A percentile compares a stretch with the other conserved stretches of the same genome.
Evolutionary conservation across 1,140 invertebrate species (phyloP).

Genomic region (Triops cancriformis): DNA sequence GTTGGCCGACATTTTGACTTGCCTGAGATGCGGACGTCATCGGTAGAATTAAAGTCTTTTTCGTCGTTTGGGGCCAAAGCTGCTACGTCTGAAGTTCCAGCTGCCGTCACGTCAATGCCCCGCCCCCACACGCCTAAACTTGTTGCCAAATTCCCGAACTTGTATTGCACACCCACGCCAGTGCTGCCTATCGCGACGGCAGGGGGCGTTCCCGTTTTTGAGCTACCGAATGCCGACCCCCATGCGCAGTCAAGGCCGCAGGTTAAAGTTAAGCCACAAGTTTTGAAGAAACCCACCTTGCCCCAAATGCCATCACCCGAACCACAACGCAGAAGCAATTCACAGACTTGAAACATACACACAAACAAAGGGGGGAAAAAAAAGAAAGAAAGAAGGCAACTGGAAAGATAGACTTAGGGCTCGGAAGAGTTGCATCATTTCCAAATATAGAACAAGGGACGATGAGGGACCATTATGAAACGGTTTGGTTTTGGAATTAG

Average conservation of each 20-base stretch:
- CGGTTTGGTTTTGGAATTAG: background rate
- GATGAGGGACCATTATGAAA: background rate
- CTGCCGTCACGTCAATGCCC: slow-evolving; percentile 39
- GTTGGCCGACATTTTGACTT: background rate
- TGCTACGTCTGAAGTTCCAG: background rate
- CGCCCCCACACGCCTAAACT: slow-evolving; percentile 40
- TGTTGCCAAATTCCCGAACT: slow-evolving; percentile 16
- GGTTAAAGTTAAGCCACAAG: slow-evolving; percentile 61
- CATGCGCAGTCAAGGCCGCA: slow-evolving; percentile 49
- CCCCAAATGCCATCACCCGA: slow-evolving; percentile 35
- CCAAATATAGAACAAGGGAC: background rate
- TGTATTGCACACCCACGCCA: slow-evolving; percentile 22
- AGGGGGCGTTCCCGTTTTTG: slow-evolving; percentile 34
- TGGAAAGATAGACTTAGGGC: background rate
- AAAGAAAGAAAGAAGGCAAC: background rate
- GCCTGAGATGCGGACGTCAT: slow-evolving; percentile 25
- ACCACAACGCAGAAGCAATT: slow-evolving; percentile 15
- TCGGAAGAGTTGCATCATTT: background rate
- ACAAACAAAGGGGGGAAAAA: too few relatives aligned
- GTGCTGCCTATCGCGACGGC: slow-evolving; percentile 47
- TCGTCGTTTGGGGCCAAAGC: background rate
- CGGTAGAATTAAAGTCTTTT: slow-evolving; percentile 29
- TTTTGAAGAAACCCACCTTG: slow-evolving; percentile 57
- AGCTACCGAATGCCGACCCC: slow-evolving; percentile 37
- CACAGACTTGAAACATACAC: background rate